Evolutionary conservation across 2,888 invertebrate genomes (phyloP), one percentile per base, ranked within the genome.

Genomic region (Periphyllus acericola): DNA sequence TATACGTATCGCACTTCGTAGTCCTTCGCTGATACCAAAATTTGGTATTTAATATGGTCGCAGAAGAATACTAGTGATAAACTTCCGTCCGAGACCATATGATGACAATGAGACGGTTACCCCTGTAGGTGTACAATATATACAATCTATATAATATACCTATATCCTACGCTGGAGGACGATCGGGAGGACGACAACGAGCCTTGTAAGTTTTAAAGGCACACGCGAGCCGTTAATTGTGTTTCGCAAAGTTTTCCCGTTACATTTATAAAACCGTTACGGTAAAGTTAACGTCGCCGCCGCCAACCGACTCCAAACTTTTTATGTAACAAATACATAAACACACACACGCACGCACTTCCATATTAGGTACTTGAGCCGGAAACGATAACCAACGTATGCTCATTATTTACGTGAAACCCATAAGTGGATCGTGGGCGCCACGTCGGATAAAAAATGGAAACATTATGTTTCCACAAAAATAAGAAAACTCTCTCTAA

Each of bases 251-350:
- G 80, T 81, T 81, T 81, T 81, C n/a, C 34, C 17, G 80, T 68
- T 40, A 29, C 40, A 68, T 68, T 68, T 68, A 40, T 81, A 81
- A 81, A 81, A 68, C 66, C 68, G 68, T 66, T 80, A 66, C n/a
- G 36, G 29, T 1, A 0, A 40, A 68, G 80, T 68, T 81, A 52
- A 60, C 34, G 19, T 55, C 34, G 21, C 34, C 36, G n/a, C 25
- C 36, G n/a, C 66, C n/a, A 40, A 25, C 25, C 34, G 25, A 36
- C 60, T 17, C 32, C 68, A 68, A 81, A 81, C 68, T 68, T 81
- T 81, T 29, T 40, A 66, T 4, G 40, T 11, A 19, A 29, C 19
- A 68, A 68, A n/a, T 11, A 17, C 52, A 55, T 21, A 25, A 25
- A 25, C 25, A 14, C 46, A 46, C 14, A 46, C 46, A 46, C 60